Evolutionary conservation across 2,797 vertebrate genomes (phyloP), one percentile per base, ranked within the genome.

Genomic region (Cynodonichthys magdalenae): DNA sequence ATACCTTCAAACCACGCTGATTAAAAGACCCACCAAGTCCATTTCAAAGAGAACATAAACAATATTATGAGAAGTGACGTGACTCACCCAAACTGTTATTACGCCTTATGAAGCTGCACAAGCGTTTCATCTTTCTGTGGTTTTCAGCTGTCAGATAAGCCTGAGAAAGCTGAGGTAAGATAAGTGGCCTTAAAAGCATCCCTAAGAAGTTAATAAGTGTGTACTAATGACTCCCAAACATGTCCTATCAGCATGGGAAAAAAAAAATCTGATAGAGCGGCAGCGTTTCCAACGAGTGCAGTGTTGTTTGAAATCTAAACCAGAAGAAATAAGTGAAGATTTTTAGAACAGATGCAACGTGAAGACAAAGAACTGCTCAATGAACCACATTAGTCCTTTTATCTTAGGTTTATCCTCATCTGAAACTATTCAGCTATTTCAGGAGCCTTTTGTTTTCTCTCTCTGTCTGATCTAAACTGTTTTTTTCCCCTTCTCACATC

Each of bases 21-120:
- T 93, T 90, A 90, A 92, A 92, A 91, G 86, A 84, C 79, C 84
- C 71, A 73, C 59, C 83, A 72, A 53, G 63, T 65, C 54, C 24
- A 27, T 90, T 91, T 93, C 86, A 91, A 89, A 90, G 86, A 44
- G 63, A 85, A 53, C 54, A 44, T 83, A 89, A 88, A 87, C 88
- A 86, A 78, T 77, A 82, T 87, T 87, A 87, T 75, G 83, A 89
- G 86, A 76, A 29, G 81, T 85, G 80, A 79, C 73, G 85, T 87
- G 87, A 90, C 82, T 89, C 81, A 83, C 66, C 81, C 73, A 82
- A 77, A 78, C 85, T 73, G 82, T 86, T 87, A 91, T 92, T 90
- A 90, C 66, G 75, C 74, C 71, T 86, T 64, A 67, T 81, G 82
- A 85, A 79, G 77, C 62, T 20, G 55, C 2, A 66, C n/a, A 45